Evolutionary conservation across 2,888 invertebrate genomes (phyloP), one percentile per base, ranked within the genome.

Genomic region (Bibio marci): DNA sequence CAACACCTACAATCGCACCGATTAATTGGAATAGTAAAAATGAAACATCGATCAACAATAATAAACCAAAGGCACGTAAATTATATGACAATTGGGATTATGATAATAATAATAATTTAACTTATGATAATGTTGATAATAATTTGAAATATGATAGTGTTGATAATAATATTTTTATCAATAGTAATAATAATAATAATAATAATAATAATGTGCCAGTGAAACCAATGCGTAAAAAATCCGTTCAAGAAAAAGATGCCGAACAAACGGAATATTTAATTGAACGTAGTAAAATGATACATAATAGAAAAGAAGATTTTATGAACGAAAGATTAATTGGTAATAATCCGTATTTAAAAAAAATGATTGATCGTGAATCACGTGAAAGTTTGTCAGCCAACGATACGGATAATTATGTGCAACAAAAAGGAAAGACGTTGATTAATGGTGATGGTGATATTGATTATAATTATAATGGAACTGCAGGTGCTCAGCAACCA

Each of bases 281-380:
- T 14, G 59, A 60, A 43, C 57, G 59, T 11, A 56, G 62, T 41
- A 56, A 60, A 44, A 52, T 53, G 31, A 39, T 62, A 34, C 62
- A 60, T 22, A 52, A 56, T 41, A 55, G 54, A 19, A 62, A 62
- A 41, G 48, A 58, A 17, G 59, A 62, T 3, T 62, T 62, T 44
- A 56, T 62, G 31, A 56, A 60, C 38, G 59, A 60, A 22, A 57
- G 59, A 25, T 56, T 57, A 6, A 56, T 51, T 11, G 59, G 59
- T 17, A 54, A 56, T 3, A 62, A 62, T 55, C 60, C 62, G 4
- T 62, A 62, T 32, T 53, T 61, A 45, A 54, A 54, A 14, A 54
- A 57, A 33, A 55, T 56, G 8, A 50, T 56, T 12, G 50, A 50
- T 18, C 50, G 51, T 17, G 45, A 45, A 18, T 12, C 12, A 28